Base-by-base conservation (phyloP, 2,888 invertebrate species). In the Boloria selene region DNA sequence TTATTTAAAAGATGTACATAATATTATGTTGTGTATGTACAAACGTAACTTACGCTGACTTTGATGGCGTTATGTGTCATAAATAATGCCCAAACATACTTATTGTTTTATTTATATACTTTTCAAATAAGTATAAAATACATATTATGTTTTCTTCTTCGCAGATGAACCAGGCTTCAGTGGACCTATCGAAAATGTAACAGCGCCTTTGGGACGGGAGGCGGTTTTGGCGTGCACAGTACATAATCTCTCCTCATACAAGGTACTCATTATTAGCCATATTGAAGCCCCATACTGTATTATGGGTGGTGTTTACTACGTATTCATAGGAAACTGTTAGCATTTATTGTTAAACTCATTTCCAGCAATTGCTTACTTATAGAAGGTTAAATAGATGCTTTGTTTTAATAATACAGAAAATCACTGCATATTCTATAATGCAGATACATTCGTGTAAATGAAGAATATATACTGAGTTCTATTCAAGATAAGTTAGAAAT, bases 151-250 rank as follows among this genome's bases (percentile, higher is more conserved):
- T 54, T 38, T 26, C 59, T 68, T 69, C 45, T 59, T 71, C 85
- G 76, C 93, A 96, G 94, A 95, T 88, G 95, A 95, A 88, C 97
- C 97, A 10, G 95, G 95, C 76, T 97, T 97, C 90, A 95, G 95
- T 78, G 95, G 95, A 65, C 96, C 96, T 61, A 96, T 97, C 78
- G 90, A 94, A 74, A 97, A 97, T 89, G 95, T 96, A 75, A 97
- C 97, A 7, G 95, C 95, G 13, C 95, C 97, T 14, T 95, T 97
- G 64, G 97, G 97, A 53, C 93, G 97, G 69, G 97, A 97, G 86
- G 97, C 97, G 6, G 93, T 95, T 61, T 93, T 97, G 61, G 94
- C 95, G 58, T 97, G 97, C 83, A 92, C 95, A 60, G 97, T 97
- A 10, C 95, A 97, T 84, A 96, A 97, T 85, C 93, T 97, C 67